Evolutionary conservation across 2,113 vertebrate genomes (phyloP).

Genomic region (Ahaetulla prasina): DNA sequence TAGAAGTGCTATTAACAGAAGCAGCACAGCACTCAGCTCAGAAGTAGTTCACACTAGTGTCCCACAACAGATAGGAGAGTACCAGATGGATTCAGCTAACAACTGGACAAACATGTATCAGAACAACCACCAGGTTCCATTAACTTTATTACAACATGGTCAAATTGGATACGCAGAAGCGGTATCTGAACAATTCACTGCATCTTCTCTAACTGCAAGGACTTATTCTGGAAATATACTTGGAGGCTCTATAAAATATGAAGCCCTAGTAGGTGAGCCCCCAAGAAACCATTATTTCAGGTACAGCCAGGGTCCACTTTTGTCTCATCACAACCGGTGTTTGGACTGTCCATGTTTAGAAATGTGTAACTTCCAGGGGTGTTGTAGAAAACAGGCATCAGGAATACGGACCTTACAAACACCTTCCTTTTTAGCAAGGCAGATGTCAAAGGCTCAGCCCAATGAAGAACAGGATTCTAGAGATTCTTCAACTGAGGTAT

Average conservation of each 20-base stretch:
- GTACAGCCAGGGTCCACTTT: not conserved
- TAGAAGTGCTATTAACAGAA: not conserved
- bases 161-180: accelerated
- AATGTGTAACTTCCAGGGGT: not conserved
- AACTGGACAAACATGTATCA: not conserved
- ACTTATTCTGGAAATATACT: accelerated
- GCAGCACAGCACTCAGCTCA: not conserved
- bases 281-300: accelerated
- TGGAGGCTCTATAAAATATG: accelerated
- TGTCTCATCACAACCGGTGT: not conserved
- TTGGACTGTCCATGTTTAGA: not conserved
- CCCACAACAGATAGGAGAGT: not conserved
- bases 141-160: not conserved
- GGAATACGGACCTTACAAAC: accelerated
- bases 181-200: conserved; percentile 34
- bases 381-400: accelerated
- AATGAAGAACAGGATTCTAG: accelerated
- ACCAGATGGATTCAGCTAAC: accelerated
- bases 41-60: not conserved
- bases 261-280: not conserved
- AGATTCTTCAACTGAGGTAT: accelerated
- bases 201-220: not conserved
- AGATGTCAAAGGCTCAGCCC: not conserved
- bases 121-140: not conserved
- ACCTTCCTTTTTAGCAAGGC: not conserved